phyloP scores from a whole-genome alignment of 2,797 vertebrate species.

The Hoplostethus atlanticus region DNA sequence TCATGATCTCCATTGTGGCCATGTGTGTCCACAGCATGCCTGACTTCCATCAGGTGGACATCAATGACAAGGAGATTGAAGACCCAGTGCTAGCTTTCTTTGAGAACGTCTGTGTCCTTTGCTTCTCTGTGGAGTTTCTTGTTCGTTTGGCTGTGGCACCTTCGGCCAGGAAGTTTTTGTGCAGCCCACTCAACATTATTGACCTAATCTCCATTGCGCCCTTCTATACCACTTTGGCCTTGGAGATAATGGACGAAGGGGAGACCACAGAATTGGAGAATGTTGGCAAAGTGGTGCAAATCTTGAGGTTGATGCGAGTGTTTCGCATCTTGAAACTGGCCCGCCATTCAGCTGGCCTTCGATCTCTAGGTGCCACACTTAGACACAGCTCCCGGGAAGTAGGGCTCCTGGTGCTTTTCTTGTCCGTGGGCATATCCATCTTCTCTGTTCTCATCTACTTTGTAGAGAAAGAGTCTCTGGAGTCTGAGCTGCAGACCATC shows the following conservation, averaged over 20 bases:
- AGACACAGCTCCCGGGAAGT: conserved; percentile 93
- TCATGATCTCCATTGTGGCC: conserved; percentile 91
- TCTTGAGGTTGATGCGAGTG: conserved; percentile 94
- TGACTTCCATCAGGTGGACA: conserved; percentile 87
- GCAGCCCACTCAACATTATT: conserved; percentile 92
- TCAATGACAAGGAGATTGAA: conserved; percentile 86
- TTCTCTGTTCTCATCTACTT: conserved; percentile 95
- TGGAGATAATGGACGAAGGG: conserved; percentile 86
- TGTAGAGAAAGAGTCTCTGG: conserved; percentile 89
- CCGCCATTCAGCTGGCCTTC: conserved; percentile 93
- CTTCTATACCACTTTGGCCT: conserved; percentile 90
- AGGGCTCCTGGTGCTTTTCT: conserved; percentile 92
- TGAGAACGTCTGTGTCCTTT: conserved; percentile 91
- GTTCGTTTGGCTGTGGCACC: conserved; percentile 89
- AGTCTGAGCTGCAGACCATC: conserved; percentile 90
- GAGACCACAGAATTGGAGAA: conserved; percentile 93
- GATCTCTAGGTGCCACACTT: conserved; percentile 93
- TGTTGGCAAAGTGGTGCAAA: conserved; percentile 95
- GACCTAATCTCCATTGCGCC: conserved; percentile 93
- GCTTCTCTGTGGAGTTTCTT: conserved; percentile 91
- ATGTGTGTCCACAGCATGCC: conserved; percentile 98
- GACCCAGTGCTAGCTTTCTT: conserved; percentile 89
- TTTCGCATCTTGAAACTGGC: conserved; percentile 97
- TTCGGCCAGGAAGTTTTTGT: conserved; percentile 90
- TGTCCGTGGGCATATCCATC: conserved; percentile 94